Evolutionary conservation across 2,888 invertebrate species (phyloP), one percentile per base, ranked within the genome.

Genomic region (Drosophila rubida): DNA sequence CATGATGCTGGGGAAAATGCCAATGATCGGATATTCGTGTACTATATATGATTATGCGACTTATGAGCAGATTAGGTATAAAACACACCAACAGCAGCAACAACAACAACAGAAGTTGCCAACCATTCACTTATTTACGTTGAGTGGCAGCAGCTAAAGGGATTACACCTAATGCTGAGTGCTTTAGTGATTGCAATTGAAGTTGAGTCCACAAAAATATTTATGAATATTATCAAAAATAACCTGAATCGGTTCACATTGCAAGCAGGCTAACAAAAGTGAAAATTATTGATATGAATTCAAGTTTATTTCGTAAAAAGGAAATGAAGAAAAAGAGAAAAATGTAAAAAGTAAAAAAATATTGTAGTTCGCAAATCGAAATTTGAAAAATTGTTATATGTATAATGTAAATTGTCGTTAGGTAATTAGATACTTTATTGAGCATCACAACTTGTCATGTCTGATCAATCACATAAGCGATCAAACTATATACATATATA

Each of bases 21-120:
- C 64, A 60, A 62, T 59, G 62, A 75, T 71, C 66, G 71, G 57
- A 61, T 75, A 61, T 54, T 50, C 19, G 30, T 19, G 8, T 32
- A 30, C 13, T 53, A 50, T 19, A 14, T 32, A 50, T 50, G 32
- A 30, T 45, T 59, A 46, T 32, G 30, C 22, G 35, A 42, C 39
- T 19, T 42, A 41, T 60, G 44, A 30, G 41, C 59, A 58, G 66
- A 53, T 75, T 70, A 75, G 61, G 66, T 65, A 57, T 35, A 65
- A 23, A 39, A n/a, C 27, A 65, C 37, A n/a, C n/a, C n/a, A 51
- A 13, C 39, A 51, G 9, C 9, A 27, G 2, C 2, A 27, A 27
- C 27, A 8, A 27, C 50, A 27, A 27, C 57, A 54, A 39, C 48
- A 32, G 50, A 37, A 54, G 30, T 58, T 41, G 51, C 19, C n/a